These are phyloP conservation scores for Enteromius treurensis DNA, from an alignment of 2,797 vertebrate genomes.

Conservation along the genomic window DNA sequence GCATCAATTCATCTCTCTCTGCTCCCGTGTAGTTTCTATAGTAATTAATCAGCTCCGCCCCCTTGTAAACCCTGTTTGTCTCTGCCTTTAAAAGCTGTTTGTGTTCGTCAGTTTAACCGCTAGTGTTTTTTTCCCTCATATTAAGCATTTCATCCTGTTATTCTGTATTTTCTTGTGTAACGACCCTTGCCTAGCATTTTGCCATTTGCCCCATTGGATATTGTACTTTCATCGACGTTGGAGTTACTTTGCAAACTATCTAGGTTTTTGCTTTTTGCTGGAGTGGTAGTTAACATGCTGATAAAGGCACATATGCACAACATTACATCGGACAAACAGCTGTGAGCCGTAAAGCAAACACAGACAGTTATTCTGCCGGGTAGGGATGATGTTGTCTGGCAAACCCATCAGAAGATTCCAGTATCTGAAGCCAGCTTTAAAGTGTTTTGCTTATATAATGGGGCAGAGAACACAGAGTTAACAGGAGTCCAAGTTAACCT, in stretches of 20 bases:
- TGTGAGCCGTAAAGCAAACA: slow-evolving; percentile 67
- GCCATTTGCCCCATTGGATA: too few species aligned
- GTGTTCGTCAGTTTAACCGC: too few species aligned
- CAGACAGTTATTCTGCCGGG: slow-evolving; percentile 61
- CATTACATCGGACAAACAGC: slow-evolving; percentile 63
- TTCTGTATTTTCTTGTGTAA: too few species aligned
- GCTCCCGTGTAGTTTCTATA: too few species aligned
- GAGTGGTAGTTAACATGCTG: background rate
- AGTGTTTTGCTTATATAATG: slow-evolving; percentile 18
- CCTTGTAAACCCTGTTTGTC: too few species aligned
- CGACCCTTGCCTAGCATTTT: too few species aligned
- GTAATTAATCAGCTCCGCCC: too few species aligned
- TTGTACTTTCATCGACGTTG: too few species aligned
- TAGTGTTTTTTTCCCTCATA: too few species aligned
- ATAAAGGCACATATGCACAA: slow-evolving; percentile 4
- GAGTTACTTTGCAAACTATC: background rate
- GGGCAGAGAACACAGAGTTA: background rate
- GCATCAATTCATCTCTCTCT: too few species aligned
- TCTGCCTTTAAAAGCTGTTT: too few species aligned
- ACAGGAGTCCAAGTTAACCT: background rate
- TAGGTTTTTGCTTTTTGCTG: background rate
- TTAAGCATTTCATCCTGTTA: too few species aligned
- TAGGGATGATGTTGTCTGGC: slow-evolving; percentile 63
- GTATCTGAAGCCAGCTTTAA: slow-evolving; percentile 1
- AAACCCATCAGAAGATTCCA: slow-evolving; percentile 51